Conservation (phyloP, 2,888 invertebrate species). For the Ceriagrion tenellum region DNA sequence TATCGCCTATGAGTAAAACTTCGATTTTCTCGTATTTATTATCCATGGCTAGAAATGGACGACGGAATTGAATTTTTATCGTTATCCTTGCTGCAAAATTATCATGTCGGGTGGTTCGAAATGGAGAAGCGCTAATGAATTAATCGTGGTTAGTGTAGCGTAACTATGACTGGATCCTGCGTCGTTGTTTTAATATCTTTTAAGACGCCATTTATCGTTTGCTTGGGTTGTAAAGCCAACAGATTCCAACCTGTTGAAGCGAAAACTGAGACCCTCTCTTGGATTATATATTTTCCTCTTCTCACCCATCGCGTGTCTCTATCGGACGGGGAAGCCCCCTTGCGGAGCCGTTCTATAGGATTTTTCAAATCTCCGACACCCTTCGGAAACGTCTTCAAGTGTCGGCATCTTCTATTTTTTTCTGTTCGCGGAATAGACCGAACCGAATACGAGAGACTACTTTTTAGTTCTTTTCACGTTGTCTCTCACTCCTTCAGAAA, state of each 20-base stretch:
- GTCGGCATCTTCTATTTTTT: background rate
- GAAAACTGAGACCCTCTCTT: background rate
- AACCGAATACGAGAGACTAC: background rate
- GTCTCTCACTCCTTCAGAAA: background rate
- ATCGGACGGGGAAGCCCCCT: background rate
- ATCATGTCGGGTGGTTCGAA: too few relatives aligned
- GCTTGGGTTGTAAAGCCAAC: background rate
- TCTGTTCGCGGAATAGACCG: background rate
- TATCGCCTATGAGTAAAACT: too few relatives aligned
- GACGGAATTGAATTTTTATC: too few relatives aligned
- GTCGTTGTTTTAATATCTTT: background rate
- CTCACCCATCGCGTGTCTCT: background rate
- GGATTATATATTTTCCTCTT: background rate
- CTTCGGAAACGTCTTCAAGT: background rate
- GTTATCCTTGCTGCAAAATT: too few relatives aligned
- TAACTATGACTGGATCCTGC: background rate
- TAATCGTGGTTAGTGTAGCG: too few relatives aligned
- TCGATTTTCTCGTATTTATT: too few relatives aligned
- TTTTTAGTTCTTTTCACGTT: background rate
- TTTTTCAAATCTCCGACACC: background rate
- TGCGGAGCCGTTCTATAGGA: background rate
- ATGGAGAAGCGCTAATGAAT: too few relatives aligned
- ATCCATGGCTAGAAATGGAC: too few relatives aligned
- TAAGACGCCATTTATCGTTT: background rate
- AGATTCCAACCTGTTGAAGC: slow-evolving; percentile 30